These are phyloP conservation scores for Idris sp. DNA, from an alignment of 1,140 invertebrate genomes.

Conservation along the genomic window DNA sequence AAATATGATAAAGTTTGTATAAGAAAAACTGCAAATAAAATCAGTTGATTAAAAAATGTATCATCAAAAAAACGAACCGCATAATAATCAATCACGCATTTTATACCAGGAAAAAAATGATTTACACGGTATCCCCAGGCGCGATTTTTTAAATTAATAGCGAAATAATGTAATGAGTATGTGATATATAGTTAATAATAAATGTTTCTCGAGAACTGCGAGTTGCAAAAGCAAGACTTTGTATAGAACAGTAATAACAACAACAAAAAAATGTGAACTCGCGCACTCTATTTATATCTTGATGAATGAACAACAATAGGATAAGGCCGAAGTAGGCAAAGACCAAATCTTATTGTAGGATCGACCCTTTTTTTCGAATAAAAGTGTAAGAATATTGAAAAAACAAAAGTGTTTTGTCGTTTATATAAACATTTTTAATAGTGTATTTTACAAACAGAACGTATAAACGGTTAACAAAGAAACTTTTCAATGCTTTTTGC, in stretches of 20 bases:
- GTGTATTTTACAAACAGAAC: constrained; percentile 20
- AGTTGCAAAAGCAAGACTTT: constrained; percentile 16
- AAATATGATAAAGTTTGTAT: not conserved
- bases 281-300: constrained; percentile 36
- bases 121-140: no score
- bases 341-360: constrained; percentile 35
- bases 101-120: constrained; percentile 27
- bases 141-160: constrained; percentile 21
- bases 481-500: no score
- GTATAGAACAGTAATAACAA: constrained; percentile 36
- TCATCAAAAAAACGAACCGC: constrained; percentile 6
- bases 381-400: constrained; percentile 39
- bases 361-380: constrained; percentile 27
- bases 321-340: constrained; percentile 12
- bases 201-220: constrained; percentile 8
- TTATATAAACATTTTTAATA: constrained; percentile 27
- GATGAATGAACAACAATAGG: constrained; percentile 37
- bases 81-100: constrained; percentile 32
- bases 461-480: constrained; percentile 21
- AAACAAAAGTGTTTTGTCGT: not conserved
- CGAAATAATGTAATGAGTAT: constrained; percentile 29
- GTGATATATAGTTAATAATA: constrained; percentile 52
- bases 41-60: constrained; percentile 4
- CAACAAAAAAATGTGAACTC: constrained; percentile 21
- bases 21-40: not conserved